Evolutionary conservation across 2,113 vertebrate genomes (phyloP).

Genomic region (Cephalopterus ornatus): DNA sequence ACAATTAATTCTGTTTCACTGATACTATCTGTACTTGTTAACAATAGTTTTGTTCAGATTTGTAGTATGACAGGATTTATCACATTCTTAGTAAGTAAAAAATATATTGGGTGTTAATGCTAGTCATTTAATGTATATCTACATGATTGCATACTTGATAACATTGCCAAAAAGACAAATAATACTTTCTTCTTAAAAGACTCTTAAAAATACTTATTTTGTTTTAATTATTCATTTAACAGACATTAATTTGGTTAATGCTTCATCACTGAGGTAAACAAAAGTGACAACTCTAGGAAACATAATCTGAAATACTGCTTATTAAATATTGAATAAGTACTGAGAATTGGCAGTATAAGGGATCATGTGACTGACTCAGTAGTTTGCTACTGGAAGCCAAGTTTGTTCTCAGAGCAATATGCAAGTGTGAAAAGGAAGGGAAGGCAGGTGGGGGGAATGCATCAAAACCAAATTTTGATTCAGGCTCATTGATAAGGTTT

Average conservation of each 20-base stretch:
- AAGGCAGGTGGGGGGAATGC: accelerated
- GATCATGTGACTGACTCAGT: neutral
- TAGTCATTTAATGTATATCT: neutral
- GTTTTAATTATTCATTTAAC: neutral
- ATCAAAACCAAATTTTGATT: neutral
- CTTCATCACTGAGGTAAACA: neutral
- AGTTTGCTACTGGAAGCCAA: neutral
- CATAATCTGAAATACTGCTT: neutral
- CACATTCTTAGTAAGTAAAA: neutral
- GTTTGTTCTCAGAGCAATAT: neutral
- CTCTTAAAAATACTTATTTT: neutral
- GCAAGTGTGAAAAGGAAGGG: neutral
- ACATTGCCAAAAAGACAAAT: neutral
- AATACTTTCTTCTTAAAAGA: neutral
- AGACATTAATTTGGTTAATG: neutral
- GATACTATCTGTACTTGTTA: neutral
- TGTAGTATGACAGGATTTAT: neutral
- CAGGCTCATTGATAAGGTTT: neutral
- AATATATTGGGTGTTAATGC: neutral
- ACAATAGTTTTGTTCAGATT: neutral
- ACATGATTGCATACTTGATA: neutral
- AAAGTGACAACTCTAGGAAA: neutral
- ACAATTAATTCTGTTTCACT: neutral
- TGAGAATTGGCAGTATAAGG: neutral
- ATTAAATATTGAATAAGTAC: neutral